These are phyloP conservation scores for Trichomalopsis sarcophagae DNA, from an alignment of 1,140 invertebrate species.

Conservation along the genomic window DNA sequence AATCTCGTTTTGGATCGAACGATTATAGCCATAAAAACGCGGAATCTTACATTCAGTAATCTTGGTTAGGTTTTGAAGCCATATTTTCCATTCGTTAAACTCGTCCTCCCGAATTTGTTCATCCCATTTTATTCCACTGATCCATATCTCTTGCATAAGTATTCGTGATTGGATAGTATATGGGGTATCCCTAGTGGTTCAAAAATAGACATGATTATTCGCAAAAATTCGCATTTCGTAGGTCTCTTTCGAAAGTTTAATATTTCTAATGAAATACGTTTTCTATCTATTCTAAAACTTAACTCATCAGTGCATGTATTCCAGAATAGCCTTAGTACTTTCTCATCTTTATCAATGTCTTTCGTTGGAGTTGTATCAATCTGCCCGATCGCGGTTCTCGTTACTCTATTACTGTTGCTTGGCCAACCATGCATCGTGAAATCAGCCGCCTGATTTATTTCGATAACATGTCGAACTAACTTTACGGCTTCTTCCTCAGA, in stretches of 20 bases:
- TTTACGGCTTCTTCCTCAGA: slow-evolving; percentile 17
- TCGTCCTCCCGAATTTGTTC: slow-evolving; percentile 34
- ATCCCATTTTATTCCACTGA: slow-evolving; percentile 55
- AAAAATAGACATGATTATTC: slow-evolving; percentile 58
- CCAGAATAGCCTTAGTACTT: slow-evolving; percentile 38
- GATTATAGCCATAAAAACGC: not conserved
- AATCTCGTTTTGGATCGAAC: not conserved
- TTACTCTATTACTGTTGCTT: not conserved
- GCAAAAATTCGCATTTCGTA: slow-evolving; percentile 45
- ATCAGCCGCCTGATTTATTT: slow-evolving; percentile 29
- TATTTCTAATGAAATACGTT: not conserved
- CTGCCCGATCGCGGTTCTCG: too few species aligned
- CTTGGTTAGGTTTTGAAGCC: not conserved
- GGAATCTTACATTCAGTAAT: not conserved
- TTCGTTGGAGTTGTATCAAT: too few species aligned
- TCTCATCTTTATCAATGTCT: not conserved
- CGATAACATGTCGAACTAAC: slow-evolving; percentile 36
- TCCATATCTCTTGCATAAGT: slow-evolving; percentile 56
- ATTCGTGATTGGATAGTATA: slow-evolving; percentile 53
- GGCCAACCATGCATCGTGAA: slow-evolving; percentile 53
- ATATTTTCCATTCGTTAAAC: slow-evolving; percentile 30
- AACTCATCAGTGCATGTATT: not conserved
- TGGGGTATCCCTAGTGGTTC: slow-evolving; percentile 57
- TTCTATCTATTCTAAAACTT: not conserved
- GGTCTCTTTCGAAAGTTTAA: slow-evolving; percentile 35